These are phyloP conservation scores for Ictidomys tridecemlineatus DNA, from an alignment of 2,113 vertebrate genomes.

Conservation along the genomic window DNA sequence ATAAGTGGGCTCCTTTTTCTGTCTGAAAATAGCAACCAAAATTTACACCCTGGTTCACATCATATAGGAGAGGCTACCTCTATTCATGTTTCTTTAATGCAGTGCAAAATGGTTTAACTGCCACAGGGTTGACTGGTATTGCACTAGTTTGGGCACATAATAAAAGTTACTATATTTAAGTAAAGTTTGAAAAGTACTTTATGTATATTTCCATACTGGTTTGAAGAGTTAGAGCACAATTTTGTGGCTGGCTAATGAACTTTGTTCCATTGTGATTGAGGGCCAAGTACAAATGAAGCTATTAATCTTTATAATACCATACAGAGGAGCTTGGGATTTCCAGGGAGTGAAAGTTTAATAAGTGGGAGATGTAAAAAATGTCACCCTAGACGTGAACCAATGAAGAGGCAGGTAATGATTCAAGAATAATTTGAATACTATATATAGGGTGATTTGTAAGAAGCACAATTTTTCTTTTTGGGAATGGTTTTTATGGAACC, in stretches of 20 bases:
- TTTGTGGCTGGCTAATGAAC: background rate
- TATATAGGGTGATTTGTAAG: slow-evolving; percentile 6
- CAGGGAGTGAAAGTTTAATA: slow-evolving; percentile 45
- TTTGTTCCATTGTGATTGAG: slow-evolving; percentile 46
- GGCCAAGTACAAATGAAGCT: slow-evolving; percentile 45
- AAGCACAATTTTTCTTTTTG: background rate
- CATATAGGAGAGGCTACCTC: background rate
- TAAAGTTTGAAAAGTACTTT: slow-evolving; percentile 47
- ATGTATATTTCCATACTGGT: slow-evolving; percentile 43
- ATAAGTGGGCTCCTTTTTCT: background rate
- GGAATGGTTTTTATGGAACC: slow-evolving; percentile 18
- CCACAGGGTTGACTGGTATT: background rate
- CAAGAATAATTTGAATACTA: slow-evolving; percentile 58
- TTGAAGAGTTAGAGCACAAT: background rate
- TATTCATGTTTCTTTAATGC: background rate
- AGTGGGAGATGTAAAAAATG: slow-evolving; percentile 28
- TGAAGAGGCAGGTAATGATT: slow-evolving; percentile 43
- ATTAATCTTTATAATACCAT: slow-evolving; percentile 39
- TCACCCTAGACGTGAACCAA: background rate
- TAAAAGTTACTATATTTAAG: background rate
- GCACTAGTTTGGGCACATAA: background rate
- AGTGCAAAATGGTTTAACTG: background rate
- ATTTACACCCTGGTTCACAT: no score
- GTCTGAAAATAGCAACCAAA: background rate
- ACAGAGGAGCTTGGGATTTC: background rate